phyloP scores from a whole-genome alignment of 2,797 vertebrate genomes.

The Muscicapa comitata region DNA sequence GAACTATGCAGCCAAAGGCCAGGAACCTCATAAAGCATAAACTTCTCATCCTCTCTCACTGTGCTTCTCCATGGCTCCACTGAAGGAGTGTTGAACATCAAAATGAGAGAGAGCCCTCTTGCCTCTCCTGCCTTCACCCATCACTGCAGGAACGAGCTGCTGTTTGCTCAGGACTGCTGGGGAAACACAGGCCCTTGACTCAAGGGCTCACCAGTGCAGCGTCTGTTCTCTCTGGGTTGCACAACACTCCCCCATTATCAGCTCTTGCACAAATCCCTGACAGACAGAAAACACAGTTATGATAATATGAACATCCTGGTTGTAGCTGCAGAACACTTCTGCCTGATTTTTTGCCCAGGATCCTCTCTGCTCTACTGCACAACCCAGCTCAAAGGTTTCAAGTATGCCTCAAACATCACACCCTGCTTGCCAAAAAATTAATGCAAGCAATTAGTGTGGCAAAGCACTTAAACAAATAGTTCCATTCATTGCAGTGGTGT shows the following conservation, averaged over 20 bases:
- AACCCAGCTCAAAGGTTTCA: not conserved
- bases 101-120: not conserved
- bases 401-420: not conserved
- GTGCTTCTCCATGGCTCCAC: not conserved
- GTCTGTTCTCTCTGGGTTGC: not conserved
- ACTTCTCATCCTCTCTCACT: not conserved
- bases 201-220: not conserved
- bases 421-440: not conserved
- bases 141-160: not conserved
- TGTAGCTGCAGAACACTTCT: not conserved
- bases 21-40: not conserved
- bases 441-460: not conserved
- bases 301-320: not conserved
- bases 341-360: not conserved
- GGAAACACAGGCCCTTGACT: not conserved
- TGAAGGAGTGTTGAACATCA: not conserved
- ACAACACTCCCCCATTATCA: not conserved
- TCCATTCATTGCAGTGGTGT: not conserved
- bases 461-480: not conserved
- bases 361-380: not conserved
- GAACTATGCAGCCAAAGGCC: not conserved
- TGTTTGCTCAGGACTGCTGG: not conserved
- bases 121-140: not conserved
- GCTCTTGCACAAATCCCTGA: not conserved
- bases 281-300: not conserved